Evolutionary conservation across 2,888 invertebrate genomes (phyloP), one percentile per base, ranked within the genome.

Genomic region (Acrobasis consociella): DNA sequence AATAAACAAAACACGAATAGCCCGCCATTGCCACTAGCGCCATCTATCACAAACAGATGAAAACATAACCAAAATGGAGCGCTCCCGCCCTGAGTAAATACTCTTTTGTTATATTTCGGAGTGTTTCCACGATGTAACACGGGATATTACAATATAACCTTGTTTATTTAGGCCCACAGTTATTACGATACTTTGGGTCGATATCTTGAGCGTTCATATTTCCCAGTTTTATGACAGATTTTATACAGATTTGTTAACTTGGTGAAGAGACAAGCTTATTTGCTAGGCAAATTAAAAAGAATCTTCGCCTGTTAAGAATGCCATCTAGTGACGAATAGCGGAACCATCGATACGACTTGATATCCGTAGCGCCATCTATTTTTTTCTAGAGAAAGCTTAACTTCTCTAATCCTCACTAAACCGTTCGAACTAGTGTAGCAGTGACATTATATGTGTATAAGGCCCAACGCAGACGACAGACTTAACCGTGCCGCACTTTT

Each of bases 121-220:
- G 56, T 56, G 53, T 62, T 46, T 16, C 55, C 17, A 10, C 17
- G 56, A 42, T 42, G 56, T 42, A 8, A 56, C 56, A 22, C n/a
- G 42, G 42, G 17, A 56, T 56, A 56, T 42, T 56, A 56, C 56
- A 56, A 46, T 69, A 63, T 66, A 64, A 62, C 70, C 65, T 17
- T 74, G 74, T 72, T 74, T 74, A 67, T 71, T 74, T 74, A 74
- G 74, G 74, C 63, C 58, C 52, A 52, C 60, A 56, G 51, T 61
- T 42, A 58, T 61, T 49, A 50, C 53, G 38, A 50, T 46, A 56
- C 31, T 56, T 42, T 46, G 46, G 69, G 69, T 71, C 72, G 67
- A 70, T 70, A 42, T 13, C 17, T 7, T 9, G 13, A 46, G 22
- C 16, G 31, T 8, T 52, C 52, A 46, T 13, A 42, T 46, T 46